Evolutionary conservation across 1,140 invertebrate species (phyloP).

Genomic region (Anadara kagoshimensis): DNA sequence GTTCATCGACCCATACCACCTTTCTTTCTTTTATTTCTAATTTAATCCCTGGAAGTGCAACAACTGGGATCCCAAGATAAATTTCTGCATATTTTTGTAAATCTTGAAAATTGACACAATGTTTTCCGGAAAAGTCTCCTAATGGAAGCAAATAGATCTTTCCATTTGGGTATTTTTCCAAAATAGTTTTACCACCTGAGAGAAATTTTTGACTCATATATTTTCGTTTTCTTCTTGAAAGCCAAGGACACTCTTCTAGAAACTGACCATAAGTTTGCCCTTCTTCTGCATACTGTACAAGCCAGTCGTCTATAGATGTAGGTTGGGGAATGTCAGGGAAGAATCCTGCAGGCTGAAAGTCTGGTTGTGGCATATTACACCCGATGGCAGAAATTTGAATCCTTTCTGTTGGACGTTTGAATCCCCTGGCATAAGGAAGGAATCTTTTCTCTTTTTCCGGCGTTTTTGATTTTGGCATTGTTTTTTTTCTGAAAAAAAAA

Average conservation of each 20-base stretch:
- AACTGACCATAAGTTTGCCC: conserved; percentile 62
- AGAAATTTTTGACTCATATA: conserved; percentile 54
- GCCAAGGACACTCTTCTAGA: conserved; percentile 57
- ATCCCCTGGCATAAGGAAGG: conserved; percentile 52
- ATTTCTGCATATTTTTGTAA: conserved; percentile 56
- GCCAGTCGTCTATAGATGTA: conserved; percentile 62
- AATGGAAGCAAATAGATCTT: conserved; percentile 63
- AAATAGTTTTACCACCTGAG: conserved; percentile 48
- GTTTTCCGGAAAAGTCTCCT: conserved; percentile 51
- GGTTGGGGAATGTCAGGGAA: conserved; percentile 58
- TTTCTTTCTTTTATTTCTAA: conserved; percentile 42
- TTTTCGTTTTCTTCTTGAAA: conserved; percentile 53
- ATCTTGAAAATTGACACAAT: conserved; percentile 41
- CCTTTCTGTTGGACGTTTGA: conserved; percentile 38
- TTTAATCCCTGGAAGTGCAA: conserved; percentile 48
- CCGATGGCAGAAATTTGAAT: conserved; percentile 46
- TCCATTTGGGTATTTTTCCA: conserved; percentile 61
- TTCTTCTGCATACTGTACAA: conserved; percentile 66
- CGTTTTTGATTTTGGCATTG: conserved; percentile 15
- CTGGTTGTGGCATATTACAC: conserved; percentile 3
- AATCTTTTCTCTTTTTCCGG: conserved; percentile 12
- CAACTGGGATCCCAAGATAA: conserved; percentile 62
- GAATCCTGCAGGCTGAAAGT: conserved; percentile 31
- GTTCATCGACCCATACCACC: conserved; percentile 47
- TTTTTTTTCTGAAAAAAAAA: no score